Evolutionary conservation across 2,888 invertebrate genomes (phyloP).

Genomic region (Hydropsyche betteni): DNA sequence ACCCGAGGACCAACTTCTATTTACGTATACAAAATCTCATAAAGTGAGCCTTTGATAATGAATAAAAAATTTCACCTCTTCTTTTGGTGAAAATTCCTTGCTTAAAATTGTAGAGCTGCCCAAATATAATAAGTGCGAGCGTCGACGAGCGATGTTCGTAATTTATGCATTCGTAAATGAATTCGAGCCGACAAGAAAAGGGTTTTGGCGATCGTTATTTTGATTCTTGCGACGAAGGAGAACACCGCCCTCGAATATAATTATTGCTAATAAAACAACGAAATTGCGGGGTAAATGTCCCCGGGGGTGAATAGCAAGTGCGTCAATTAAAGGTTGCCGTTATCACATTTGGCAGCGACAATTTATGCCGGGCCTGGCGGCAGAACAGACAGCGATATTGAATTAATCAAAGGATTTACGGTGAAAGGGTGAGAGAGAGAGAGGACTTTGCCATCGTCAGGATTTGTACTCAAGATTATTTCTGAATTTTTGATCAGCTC

Average conservation of each 20-base stretch:
- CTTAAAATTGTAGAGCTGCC: constrained; percentile 1
- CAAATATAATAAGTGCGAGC: constrained; percentile 20
- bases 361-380: constrained; percentile 41
- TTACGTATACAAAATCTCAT: constrained; percentile 23
- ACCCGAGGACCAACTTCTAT: constrained; percentile 29
- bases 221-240: constrained; percentile 16
- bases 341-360: constrained; percentile 50
- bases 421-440: constrained; percentile 21
- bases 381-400: constrained; percentile 46
- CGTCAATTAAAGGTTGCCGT: constrained; percentile 50
- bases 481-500: constrained; percentile 42
- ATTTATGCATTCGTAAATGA: constrained; percentile 33
- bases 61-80: too few species aligned
- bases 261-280: constrained; percentile 50
- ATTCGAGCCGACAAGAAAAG: constrained; percentile 35
- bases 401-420: constrained; percentile 50
- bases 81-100: too few species aligned
- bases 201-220: constrained; percentile 30
- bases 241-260: constrained; percentile 41
- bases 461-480: constrained; percentile 44
- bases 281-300: constrained; percentile 45
- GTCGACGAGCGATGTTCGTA: neutral
- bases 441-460: constrained; percentile 17
- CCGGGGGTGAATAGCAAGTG: constrained; percentile 47
- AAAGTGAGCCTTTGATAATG: constrained; percentile 7